Evolutionary conservation across 2,113 vertebrate species (phyloP).

Genomic region (Chionodraco myersi): DNA sequence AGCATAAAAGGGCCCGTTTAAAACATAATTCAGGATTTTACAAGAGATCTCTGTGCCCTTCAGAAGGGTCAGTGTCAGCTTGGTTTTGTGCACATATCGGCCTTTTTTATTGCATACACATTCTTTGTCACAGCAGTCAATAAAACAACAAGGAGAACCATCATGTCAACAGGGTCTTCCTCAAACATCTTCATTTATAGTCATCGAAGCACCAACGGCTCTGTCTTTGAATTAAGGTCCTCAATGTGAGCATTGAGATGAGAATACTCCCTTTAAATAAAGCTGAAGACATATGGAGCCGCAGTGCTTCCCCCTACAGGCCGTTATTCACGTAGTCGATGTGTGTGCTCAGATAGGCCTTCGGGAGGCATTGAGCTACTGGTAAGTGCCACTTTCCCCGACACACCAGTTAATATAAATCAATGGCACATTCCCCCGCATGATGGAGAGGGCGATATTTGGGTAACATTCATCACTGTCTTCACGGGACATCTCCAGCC

Average conservation of each 20-base stretch:
- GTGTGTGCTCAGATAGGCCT: slow-evolving; percentile 40
- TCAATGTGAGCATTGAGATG: slow-evolving; percentile 33
- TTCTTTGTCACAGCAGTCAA: too few species aligned
- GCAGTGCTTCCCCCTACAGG: slow-evolving; percentile 47
- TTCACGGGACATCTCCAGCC: slow-evolving; percentile 38
- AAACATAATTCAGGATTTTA: too few species aligned
- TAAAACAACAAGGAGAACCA: background rate
- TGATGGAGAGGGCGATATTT: slow-evolving; percentile 70
- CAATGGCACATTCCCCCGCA: slow-evolving; percentile 60
- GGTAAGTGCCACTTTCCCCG: slow-evolving; percentile 64
- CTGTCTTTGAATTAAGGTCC: slow-evolving; percentile 54
- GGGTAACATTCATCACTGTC: slow-evolving; percentile 73
- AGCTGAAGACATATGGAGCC: slow-evolving; percentile 56
- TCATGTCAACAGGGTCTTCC: slow-evolving; percentile 17
- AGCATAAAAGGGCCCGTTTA: too few species aligned
- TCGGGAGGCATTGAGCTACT: slow-evolving; percentile 55
- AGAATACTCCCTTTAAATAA: slow-evolving; percentile 29
- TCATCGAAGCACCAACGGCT: background rate
- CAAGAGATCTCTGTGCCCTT: too few species aligned
- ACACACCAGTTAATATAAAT: slow-evolving; percentile 72
- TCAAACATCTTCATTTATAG: slow-evolving; percentile 1
- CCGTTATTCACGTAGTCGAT: slow-evolving; percentile 60
- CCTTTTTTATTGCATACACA: too few species aligned
- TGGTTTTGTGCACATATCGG: too few species aligned
- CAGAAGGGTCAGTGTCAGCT: too few species aligned